Base-by-base conservation (phyloP, 2,888 invertebrate genomes). In the Leucophenga maculata region DNA sequence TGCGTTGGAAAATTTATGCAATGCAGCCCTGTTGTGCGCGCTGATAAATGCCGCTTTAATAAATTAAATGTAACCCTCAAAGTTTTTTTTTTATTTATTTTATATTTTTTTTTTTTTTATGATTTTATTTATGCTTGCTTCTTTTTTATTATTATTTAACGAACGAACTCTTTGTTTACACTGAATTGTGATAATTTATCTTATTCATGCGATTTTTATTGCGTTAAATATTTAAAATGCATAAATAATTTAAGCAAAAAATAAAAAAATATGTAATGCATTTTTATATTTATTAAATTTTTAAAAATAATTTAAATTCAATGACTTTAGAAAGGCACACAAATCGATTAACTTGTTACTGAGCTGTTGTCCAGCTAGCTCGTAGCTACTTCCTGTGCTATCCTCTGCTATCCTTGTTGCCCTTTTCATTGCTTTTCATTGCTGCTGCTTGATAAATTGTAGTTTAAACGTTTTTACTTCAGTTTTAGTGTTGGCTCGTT, bases 401-500 rank as follows among this genome's bases (percentile, higher is more conserved):
- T 39, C 39, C 39, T 39, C 6, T 39, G 39, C 39, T 39, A 39
- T 39, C 39, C 3, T 39, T 39, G 11, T 1, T 39, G 39, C 39
- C 11, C 11, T 39, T 39, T 39, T 39, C 11, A 8, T 32, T 8
- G 8, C 32, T 32, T 8, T 32, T 32, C 32, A 39, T 6, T 11
- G 39, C 39, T 39, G 8, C 8, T 39, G 39, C 39, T 39, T 84
- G 85, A 83, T 83, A 83, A 83, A 83, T 83, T 76, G 82, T 85
- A 81, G 83, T 83, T 85, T 85, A 84, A 85, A 83, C 83, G 83
- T 73, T 83, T 81, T 78, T 74, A 76, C 82, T 80, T 64, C 79
- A 78, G 75, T 82, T 80, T 83, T 81, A 83, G 80, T 83, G 73
- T 72, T 48, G 8, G 59, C 75, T 68, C 82, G 80, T 82, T 83